A percentile compares a stretch with the other conserved stretches of the same genome.
Conservation (phyloP, 2,888 invertebrate genomes). For the Chelonus formosanus region DNA sequence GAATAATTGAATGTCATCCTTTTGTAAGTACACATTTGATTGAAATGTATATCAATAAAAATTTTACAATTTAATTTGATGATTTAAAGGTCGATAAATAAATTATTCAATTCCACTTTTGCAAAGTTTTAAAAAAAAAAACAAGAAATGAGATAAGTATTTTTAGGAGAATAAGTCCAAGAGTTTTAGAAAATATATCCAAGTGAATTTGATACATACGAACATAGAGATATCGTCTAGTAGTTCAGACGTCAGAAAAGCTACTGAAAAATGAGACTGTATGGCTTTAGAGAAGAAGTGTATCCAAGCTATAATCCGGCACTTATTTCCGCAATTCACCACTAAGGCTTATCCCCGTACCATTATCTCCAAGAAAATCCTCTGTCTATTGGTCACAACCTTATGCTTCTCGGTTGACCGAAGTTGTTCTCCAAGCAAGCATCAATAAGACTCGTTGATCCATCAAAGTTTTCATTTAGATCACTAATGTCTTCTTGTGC, state of each 20-base stretch:
- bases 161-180: too few relatives aligned
- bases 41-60: too few relatives aligned
- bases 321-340: slow-evolving; percentile 34
- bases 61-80: too few relatives aligned
- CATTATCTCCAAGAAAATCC: slow-evolving; percentile 37
- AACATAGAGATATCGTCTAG: slow-evolving; percentile 1
- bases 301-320: slow-evolving; percentile 30
- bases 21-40: too few relatives aligned
- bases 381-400: slow-evolving; percentile 6
- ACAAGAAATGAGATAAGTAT: too few relatives aligned
- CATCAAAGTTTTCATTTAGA: not conserved
- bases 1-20: too few relatives aligned
- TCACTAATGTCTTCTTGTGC: not conserved
- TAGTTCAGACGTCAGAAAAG: too few relatives aligned
- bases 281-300: not conserved
- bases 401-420: slow-evolving; percentile 13
- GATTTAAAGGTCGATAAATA: too few relatives aligned
- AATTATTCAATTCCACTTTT: too few relatives aligned
- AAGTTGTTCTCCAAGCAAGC: slow-evolving; percentile 3
- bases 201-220: not conserved
- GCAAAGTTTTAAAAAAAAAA: too few relatives aligned
- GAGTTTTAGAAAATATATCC: too few relatives aligned
- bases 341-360: slow-evolving; percentile 28
- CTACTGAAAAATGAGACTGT: too few relatives aligned
- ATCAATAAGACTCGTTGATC: not conserved